Conservation (phyloP, 2,888 invertebrate genomes). For the Macrosoma leucophasiata region DNA sequence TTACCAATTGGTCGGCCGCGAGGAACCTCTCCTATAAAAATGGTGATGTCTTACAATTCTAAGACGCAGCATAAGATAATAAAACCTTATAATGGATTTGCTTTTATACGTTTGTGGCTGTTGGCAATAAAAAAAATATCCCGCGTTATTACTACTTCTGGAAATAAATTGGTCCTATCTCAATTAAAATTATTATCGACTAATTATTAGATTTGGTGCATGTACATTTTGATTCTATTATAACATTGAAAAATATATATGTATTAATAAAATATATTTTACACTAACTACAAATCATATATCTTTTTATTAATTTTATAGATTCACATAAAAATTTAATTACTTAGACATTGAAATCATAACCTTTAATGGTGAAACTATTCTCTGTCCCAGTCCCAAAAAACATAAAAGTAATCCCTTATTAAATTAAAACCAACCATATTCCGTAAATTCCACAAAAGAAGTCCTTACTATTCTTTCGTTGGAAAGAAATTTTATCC, state of each 20-base stretch:
- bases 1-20: constrained; percentile 28
- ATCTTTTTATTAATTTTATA: too few species aligned
- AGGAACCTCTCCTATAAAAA: constrained; percentile 27
- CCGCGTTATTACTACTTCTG: too few species aligned
- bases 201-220: too few species aligned
- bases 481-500: constrained; percentile 61
- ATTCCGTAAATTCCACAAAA: neutral
- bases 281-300: too few species aligned
- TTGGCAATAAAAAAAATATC: constrained; percentile 42
- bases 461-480: constrained; percentile 50
- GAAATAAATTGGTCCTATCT: too few species aligned
- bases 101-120: constrained; percentile 49
- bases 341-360: too few species aligned
- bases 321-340: too few species aligned
- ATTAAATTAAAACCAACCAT: too few species aligned
- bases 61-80: constrained; percentile 63
- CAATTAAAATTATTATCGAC: too few species aligned
- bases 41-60: constrained; percentile 48
- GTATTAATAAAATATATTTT: too few species aligned
- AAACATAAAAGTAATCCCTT: constrained; percentile 3
- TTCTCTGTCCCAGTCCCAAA: neutral
- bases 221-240: too few species aligned
- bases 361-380: neutral
- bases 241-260: too few species aligned
- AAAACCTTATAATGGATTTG: constrained; percentile 65